Evolutionary conservation across 1,140 invertebrate species (phyloP), one percentile per base, ranked within the genome.

Genomic region (Halesus radiatus): DNA sequence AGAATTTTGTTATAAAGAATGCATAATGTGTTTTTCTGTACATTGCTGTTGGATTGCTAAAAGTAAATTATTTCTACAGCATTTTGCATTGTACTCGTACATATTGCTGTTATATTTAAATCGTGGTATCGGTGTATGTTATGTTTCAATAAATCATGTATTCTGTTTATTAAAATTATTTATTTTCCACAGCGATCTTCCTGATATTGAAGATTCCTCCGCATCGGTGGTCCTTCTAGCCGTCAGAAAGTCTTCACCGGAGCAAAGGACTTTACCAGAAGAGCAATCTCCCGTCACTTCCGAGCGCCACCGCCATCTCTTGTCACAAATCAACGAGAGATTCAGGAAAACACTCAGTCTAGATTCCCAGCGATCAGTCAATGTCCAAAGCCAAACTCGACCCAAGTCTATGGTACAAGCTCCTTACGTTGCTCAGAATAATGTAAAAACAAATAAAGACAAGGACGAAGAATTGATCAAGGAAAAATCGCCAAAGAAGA

Each of bases 261-360:
- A 45, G 10, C 37, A 45, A 45, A 45, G 37, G 37, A 20, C 29
- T 87, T 87, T 32, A 0, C 87, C 88, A 26, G 88, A 88, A 82
- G 8, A 5, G 1, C n/a, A 60, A 4, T 20, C 52, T 10, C 15
- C 76, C 10, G 53, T 60, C n/a, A 60, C 74, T 13, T 23, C 10
- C 1, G 45, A 50, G 10, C 26, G n/a, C 15, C 26, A 32, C 6
- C 85, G 86, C 78, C 87, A 88, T 66, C 81, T 89, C n/a, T 85
- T 90, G 5, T 83, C 88, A 0, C 88, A 89, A 78, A 81, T 90
- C 16, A 90, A 90, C 81, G 88, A 90, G 73, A 85, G 89, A 73
- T 89, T 90, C 79, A 85, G 88, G 5, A 89, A 89, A 84, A 89
- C 89, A 10, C 84, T 90, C 13, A 89, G 89, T 73, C 86, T 89